Evolutionary conservation across 2,797 vertebrate genomes (phyloP), one percentile per base, ranked within the genome.

Genomic region (Denticeps clupeoides): DNA sequence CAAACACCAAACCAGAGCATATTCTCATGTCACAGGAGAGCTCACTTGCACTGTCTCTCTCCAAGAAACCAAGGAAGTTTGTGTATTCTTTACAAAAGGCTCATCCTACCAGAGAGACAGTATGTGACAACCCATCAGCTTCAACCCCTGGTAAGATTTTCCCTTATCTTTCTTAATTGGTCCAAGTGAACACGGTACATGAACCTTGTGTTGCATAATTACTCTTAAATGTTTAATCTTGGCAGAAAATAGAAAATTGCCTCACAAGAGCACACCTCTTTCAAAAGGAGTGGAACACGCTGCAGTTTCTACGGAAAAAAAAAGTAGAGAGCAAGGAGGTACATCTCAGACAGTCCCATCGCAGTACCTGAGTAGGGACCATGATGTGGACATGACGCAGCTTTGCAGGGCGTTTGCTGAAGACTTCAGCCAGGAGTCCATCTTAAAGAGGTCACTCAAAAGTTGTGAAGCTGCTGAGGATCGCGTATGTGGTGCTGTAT

Each of bases 51-150:
- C 55, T 78, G 67, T 75, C 79, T 32, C 72, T 68, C 51, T 65
- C 71, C 41, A 88, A 71, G 72, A 92, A 75, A 59, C 85, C 79
- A 42, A 85, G 75, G 62, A 83, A 61, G 55, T 93, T 93, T 81
- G 63, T 91, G 66, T 96, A 95, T 66, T 61, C 60, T 24, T 4
- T 31, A 31, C 18, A 21, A 50, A 49, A 37, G n/a, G n/a, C 16
- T 35, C 15, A 2, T 16, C 33, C 15, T 33, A 12, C 13, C 7
- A 15, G 35, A 35, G 32, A 3, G 7, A 18, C 35, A 32, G 16
- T 35, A 7, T 18, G 15, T 8, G 32, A 35, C 9, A 21, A 35
- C 16, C 11, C 35, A 13, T 11, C 13, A 2, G 9, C 13, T 4
- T 46, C 41, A 38, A 21, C 38, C 35, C 35, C 19, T 15, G 55